A percentile compares a stretch with the other conserved stretches of the same genome.
These are phyloP conservation scores for Calidris pugnax DNA, from an alignment of 2,113 vertebrate genomes.

Conservation along the genomic window DNA sequence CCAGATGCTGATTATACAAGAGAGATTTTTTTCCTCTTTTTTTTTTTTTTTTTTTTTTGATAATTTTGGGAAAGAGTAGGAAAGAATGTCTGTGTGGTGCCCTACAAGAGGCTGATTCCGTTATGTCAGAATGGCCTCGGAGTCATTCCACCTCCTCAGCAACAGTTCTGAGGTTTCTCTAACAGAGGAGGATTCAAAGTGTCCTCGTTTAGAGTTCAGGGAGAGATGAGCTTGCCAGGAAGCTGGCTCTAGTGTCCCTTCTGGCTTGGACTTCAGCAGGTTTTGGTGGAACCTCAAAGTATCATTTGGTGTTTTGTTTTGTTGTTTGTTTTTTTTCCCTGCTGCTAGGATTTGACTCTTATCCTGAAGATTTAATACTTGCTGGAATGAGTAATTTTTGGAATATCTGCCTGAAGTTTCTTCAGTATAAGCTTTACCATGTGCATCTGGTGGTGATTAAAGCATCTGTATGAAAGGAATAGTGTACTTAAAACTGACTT, in stretches of 20 bases:
- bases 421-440: background rate
- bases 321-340: background rate
- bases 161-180: background rate
- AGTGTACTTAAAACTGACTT: constrained; percentile 32
- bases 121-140: background rate
- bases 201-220: background rate
- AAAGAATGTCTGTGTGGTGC: background rate
- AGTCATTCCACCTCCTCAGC: background rate
- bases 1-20: background rate
- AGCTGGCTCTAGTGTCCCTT: background rate
- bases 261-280: background rate
- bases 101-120: background rate
- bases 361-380: background rate
- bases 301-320: background rate
- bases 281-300: background rate
- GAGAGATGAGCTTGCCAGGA: background rate
- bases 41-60: accelerated
- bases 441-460: constrained; percentile 60
- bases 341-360: background rate
- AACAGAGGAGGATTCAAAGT: background rate
- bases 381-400: constrained; percentile 1
- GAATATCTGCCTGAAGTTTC: background rate
- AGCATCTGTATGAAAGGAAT: constrained; percentile 28
- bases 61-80: background rate
- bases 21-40: background rate